These are phyloP conservation scores for Silvanus unidentatus DNA, from an alignment of 2,888 invertebrate genomes.

Conservation along the genomic window DNA sequence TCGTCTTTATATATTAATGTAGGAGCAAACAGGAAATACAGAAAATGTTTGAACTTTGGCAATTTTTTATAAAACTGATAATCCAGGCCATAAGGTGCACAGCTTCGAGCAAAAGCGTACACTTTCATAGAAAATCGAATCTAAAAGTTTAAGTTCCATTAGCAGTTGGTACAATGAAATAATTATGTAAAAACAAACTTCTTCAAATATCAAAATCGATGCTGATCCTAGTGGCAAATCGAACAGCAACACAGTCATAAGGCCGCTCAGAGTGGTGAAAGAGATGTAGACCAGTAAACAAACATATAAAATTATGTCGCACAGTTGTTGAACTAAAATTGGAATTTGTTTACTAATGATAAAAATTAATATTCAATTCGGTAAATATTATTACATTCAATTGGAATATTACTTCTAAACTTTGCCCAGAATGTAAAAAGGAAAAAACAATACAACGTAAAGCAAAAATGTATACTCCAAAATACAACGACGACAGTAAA, in stretches of 20 bases:
- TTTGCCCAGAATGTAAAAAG: not conserved
- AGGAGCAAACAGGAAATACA: slow-evolving; percentile 83
- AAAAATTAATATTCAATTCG: too few relatives aligned
- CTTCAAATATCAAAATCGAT: slow-evolving; percentile 52
- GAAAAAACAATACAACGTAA: not conserved
- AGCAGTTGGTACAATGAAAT: not conserved
- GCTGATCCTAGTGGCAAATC: slow-evolving; percentile 53
- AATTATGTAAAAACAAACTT: slow-evolving; percentile 46
- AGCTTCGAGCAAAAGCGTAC: slow-evolving; percentile 72
- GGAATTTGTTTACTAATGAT: not conserved
- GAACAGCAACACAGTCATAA: slow-evolving; percentile 33
- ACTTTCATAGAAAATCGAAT: slow-evolving; percentile 80
- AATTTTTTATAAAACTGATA: slow-evolving; percentile 49
- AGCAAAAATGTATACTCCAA: not conserved
- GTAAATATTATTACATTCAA: not conserved
- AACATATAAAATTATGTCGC: slow-evolving; percentile 37
- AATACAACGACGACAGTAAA: not conserved
- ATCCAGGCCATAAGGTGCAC: slow-evolving; percentile 54
- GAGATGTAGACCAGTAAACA: too few relatives aligned
- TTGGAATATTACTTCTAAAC: not conserved
- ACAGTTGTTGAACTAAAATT: slow-evolving; percentile 38
- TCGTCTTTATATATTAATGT: slow-evolving; percentile 76
- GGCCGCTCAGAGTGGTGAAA: too few relatives aligned
- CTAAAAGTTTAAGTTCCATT: slow-evolving; percentile 41
- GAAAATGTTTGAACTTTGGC: slow-evolving; percentile 65